phyloP scores from a whole-genome alignment of 2,113 vertebrate genomes.

The Phainopepla nitens region DNA sequence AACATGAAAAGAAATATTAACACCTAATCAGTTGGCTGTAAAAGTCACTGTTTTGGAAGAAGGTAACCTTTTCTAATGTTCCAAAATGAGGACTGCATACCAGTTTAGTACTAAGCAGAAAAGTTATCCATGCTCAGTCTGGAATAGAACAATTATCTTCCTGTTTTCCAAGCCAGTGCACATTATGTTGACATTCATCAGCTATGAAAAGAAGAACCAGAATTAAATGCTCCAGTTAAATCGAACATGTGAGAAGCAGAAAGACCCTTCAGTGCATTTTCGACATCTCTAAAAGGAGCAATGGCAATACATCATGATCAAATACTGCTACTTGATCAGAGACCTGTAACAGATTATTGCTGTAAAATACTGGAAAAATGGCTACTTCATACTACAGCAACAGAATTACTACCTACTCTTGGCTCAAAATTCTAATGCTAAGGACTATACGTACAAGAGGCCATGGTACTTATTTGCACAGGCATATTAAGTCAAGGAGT shows the following conservation, averaged over 20 bases:
- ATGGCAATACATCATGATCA: background rate
- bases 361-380: background rate
- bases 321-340: background rate
- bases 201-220: slow-evolving; percentile 19
- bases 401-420: background rate
- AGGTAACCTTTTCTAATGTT: background rate
- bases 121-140: background rate
- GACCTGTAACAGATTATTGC: background rate
- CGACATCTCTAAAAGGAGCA: background rate
- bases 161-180: slow-evolving; percentile 33
- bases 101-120: background rate
- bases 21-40: background rate
- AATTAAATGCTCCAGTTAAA: slow-evolving; percentile 54
- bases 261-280: slow-evolving; percentile 3
- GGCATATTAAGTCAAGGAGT: background rate
- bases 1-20: background rate
- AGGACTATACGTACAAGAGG: background rate
- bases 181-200: slow-evolving; percentile 41
- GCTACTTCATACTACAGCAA: background rate
- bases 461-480: background rate
- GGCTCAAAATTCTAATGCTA: background rate
- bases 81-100: background rate
- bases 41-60: background rate
- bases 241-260: background rate
- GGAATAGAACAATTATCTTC: slow-evolving; percentile 10